Evolutionary conservation across 2,797 vertebrate species (phyloP).

Genomic region (Anableps anableps): DNA sequence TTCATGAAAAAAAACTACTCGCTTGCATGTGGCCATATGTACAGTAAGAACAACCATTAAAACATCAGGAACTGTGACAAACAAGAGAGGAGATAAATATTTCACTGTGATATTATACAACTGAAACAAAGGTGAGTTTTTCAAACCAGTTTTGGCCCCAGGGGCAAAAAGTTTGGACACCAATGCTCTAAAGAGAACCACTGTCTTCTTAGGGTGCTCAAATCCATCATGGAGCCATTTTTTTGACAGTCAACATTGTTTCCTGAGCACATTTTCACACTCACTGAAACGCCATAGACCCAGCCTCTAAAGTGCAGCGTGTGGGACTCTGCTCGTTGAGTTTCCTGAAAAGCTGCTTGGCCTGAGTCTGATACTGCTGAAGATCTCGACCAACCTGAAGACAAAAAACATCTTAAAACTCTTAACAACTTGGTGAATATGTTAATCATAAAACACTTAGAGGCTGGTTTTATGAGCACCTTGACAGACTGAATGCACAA

Average conservation of each 20-base stretch:
- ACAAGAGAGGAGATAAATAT: too few species aligned
- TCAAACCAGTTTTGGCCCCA: too few species aligned
- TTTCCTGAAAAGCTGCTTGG: slow-evolving; percentile 96
- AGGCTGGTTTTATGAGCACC: background rate
- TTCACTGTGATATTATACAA: too few species aligned
- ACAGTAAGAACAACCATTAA: too few species aligned
- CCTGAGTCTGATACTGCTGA: slow-evolving; percentile 98
- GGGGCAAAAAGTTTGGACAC: too few species aligned
- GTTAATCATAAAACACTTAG: slow-evolving; percentile 6
- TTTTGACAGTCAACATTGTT: background rate
- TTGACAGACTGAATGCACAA: background rate
- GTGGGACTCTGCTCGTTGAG: slow-evolving; percentile 97
- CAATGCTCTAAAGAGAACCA: too few species aligned
- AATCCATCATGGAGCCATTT: too few species aligned
- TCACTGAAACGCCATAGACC: slow-evolving; percentile 96
- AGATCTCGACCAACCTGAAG: slow-evolving; percentile 93
- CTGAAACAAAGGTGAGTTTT: too few species aligned
- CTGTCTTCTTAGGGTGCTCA: too few species aligned
- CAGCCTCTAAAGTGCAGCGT: slow-evolving; percentile 96
- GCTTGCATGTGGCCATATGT: too few species aligned
- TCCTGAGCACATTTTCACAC: slow-evolving; percentile 59
- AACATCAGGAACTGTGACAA: too few species aligned
- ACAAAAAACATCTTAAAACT: slow-evolving; percentile 35
- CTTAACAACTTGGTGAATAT: slow-evolving; percentile 1
- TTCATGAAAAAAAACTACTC: too few species aligned